A percentile compares a stretch with the other conserved stretches of the same genome.
phyloP scores from a whole-genome alignment of 2,797 vertebrate species.

The Eulemur mongoz region DNA sequence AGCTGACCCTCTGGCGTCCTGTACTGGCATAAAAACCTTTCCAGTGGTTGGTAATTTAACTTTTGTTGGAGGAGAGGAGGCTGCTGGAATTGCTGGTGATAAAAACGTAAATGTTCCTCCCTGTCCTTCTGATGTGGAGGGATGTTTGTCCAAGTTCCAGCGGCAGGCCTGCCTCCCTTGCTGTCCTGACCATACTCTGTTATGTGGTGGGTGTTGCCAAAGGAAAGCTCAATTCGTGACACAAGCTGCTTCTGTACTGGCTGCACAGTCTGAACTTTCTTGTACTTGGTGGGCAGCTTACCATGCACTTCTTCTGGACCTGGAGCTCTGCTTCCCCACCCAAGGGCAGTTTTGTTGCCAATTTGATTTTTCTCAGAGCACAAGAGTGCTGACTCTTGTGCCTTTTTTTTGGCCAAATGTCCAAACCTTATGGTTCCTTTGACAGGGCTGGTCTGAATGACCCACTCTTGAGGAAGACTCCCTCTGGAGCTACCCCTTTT shows the following conservation, averaged over 20 bases:
- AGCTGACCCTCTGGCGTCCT: constrained; percentile 71
- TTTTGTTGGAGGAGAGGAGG: constrained; percentile 83
- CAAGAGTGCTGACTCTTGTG: neutral
- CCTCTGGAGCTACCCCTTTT: constrained; percentile 72
- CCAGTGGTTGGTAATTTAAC: constrained; percentile 82
- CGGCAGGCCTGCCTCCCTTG: constrained; percentile 25
- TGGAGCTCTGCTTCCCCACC: constrained; percentile 24
- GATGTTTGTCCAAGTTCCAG: constrained; percentile 68
- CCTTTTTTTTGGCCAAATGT: constrained; percentile 68
- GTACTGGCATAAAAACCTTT: constrained; percentile 81
- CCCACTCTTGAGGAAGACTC: constrained; percentile 63
- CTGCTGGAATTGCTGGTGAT: constrained; percentile 94
- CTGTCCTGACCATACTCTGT: neutral
- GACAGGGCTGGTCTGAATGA: constrained; percentile 80
- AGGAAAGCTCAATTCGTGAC: constrained; percentile 62
- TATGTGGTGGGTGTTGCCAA: constrained; percentile 26
- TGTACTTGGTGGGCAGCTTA: constrained; percentile 43
- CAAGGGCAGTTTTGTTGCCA: neutral
- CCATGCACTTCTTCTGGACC: constrained; percentile 53
- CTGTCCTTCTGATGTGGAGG: constrained; percentile 85
- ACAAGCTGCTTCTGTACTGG: constrained; percentile 84
- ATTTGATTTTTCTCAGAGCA: constrained; percentile 62
- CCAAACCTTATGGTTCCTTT: constrained; percentile 75
- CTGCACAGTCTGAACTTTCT: constrained; percentile 79
- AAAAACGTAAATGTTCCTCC: constrained; percentile 89